phyloP scores from a whole-genome alignment of 1,140 invertebrate species.

The Drosophila suzukii region DNA sequence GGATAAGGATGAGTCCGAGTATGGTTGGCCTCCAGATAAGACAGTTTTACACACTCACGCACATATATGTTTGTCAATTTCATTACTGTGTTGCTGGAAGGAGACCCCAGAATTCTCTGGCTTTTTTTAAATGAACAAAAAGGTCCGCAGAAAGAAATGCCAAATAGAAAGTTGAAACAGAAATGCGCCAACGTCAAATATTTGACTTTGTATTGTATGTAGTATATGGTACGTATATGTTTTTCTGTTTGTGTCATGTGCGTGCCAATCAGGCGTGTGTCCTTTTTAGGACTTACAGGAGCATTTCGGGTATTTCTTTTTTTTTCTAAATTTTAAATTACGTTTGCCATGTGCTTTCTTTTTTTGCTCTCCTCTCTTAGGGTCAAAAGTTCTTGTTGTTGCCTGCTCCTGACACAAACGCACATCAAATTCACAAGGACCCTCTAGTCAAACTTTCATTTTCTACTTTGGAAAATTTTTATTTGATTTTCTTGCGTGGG shows the following conservation, averaged over 20 bases:
- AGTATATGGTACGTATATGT: neutral
- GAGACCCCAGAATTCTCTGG: conserved; percentile 22
- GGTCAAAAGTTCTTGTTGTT: conserved; percentile 16
- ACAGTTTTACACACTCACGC: conserved; percentile 31
- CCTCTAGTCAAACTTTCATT: conserved; percentile 47
- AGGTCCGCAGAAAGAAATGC: conserved; percentile 15
- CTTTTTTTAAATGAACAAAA: conserved; percentile 54
- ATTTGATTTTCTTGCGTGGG: conserved; percentile 49
- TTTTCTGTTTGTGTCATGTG: conserved; percentile 47
- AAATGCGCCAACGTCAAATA: conserved; percentile 76
- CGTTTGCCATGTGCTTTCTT: conserved; percentile 53
- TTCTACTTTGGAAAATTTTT: conserved; percentile 40
- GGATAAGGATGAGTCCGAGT: conserved; percentile 20
- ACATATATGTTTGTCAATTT: conserved; percentile 60
- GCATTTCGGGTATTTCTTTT: conserved; percentile 39
- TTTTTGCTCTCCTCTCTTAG: conserved; percentile 17
- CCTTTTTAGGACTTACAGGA: conserved; percentile 44
- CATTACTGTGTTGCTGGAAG: conserved; percentile 69
- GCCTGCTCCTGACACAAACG: conserved; percentile 35
- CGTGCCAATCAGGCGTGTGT: conserved; percentile 79
- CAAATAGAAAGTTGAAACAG: conserved; percentile 67
- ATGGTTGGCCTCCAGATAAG: conserved; percentile 60
- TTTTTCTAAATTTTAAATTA: conserved; percentile 77
- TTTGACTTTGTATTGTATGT: conserved; percentile 73
- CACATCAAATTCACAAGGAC: conserved; percentile 24